These are phyloP conservation scores for Leptatherina wallacei DNA, from an alignment of 2,797 vertebrate species.

Conservation along the genomic window DNA sequence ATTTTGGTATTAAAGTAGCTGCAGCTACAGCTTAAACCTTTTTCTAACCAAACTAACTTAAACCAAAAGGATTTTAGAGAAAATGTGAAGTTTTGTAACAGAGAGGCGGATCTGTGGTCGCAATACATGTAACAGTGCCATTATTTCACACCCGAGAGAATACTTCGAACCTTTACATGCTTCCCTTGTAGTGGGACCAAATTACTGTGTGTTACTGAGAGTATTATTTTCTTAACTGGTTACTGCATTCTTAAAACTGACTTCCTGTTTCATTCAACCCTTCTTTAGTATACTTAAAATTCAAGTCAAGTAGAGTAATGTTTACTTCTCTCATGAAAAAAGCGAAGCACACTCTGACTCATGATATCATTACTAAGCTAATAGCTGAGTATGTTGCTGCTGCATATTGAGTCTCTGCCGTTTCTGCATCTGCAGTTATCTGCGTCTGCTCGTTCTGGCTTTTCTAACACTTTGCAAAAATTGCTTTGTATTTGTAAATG, in stretches of 20 bases:
- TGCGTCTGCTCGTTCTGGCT: constrained; percentile 37
- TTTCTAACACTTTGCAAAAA: constrained; percentile 21
- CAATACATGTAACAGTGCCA: constrained; percentile 22
- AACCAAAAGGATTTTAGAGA: constrained; percentile 31
- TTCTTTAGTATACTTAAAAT: constrained; percentile 14
- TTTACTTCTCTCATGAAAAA: constrained; percentile 19
- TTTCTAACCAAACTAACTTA: constrained; percentile 34
- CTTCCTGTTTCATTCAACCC: constrained; percentile 38
- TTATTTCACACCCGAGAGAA: constrained; percentile 32
- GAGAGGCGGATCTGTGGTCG: constrained; percentile 13
- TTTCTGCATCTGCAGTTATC: constrained; percentile 27
- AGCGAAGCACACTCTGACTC: constrained; percentile 44
- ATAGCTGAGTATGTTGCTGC: constrained; percentile 51
- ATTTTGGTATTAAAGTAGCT: constrained; percentile 13
- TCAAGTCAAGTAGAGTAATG: constrained; percentile 22
- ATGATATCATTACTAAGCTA: constrained; percentile 31
- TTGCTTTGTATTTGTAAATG: constrained; percentile 44
- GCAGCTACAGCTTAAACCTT: constrained; percentile 10
- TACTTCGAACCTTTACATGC: constrained; percentile 40
- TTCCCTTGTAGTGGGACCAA: constrained; percentile 70
- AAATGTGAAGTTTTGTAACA: constrained; percentile 11
- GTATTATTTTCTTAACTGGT: constrained; percentile 47
- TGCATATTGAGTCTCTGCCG: constrained; percentile 50
- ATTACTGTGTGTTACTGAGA: constrained; percentile 64
- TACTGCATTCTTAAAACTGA: constrained; percentile 37